Evolutionary conservation across 2,113 vertebrate genomes (phyloP), one percentile per base, ranked within the genome.

Genomic region (Morone chrysops): DNA sequence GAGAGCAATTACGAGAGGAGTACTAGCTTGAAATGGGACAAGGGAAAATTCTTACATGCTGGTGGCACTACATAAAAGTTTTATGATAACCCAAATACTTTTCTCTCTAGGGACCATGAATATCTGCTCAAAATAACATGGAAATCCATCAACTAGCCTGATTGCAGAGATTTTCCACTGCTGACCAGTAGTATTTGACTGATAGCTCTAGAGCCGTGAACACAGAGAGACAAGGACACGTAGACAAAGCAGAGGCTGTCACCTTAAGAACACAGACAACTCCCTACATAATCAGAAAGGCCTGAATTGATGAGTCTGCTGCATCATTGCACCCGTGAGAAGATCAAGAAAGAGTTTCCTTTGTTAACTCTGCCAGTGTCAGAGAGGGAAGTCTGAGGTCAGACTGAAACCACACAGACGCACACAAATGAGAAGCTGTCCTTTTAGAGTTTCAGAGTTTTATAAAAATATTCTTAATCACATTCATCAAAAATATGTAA

Each of bases 391-490:
- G 16, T 11, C 5, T 54, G 40, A 78, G 5, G 13, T 57, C n/a
- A 36, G 12, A 72, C 13, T 71, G 57, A 22, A 66, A 72, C 68
- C 17, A 45, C 68, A 72, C 8, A n/a, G 10, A 59, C 5, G 20
- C 18, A 36, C 5, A 53, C n/a, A 40, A 72, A 56, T 8, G 18
- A 51, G 5, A 51, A 22, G 38, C 7, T 60, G 5, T 17, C 3
- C 4, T 43, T 54, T 77, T n/a, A 16, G n/a, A 43, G 12, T 70
- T 75, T 80, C 4, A 51, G 50, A 47, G 13, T 61, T 81, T 79
- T 82, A 82, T 72, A 75, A 87, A 87, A 69, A 80, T 50, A 82
- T 61, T n/a, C 50, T 70, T 50, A 67, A 43, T 79, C 74, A 86
- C 74, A 75, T 82, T 72, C 8, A 25, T 38, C 48, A 3, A 53